Base-by-base conservation (phyloP, 2,113 vertebrate genomes). In the Calyptomena viridis region DNA sequence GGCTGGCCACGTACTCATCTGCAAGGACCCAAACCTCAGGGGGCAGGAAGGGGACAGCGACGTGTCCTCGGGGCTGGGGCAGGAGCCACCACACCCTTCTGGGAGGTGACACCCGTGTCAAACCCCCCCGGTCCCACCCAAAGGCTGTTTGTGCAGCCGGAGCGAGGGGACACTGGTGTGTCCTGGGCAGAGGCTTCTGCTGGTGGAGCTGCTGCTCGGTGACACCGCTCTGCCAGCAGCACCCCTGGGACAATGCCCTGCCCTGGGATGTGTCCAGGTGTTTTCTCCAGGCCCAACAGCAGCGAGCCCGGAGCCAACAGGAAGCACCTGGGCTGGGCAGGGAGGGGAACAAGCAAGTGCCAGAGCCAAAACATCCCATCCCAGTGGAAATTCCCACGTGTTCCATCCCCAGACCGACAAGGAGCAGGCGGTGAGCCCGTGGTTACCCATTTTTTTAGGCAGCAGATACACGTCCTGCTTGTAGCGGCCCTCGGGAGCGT, bases 1-100 rank as follows among this genome's bases (percentile, higher is more conserved):
- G 98, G 69, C 99, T 99, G 19, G 99, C 99, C 96, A 99, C 99
- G 11, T 99, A 99, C 96, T 99, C 99, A 50, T 99, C 99, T 99
- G 97, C 5, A 98, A 95, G 0, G 30, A 60, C 80, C 21, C 82
- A 83, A 14, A 6, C 1, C 52, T 7, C 4, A 40, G 40, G 10
- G 66, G 5, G 6, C 1, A 11, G 46, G 5, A 0, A 8, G 31
- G 69, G 44, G 13, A 20, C 24, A 12, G 12, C 12, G 8, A 5
- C 0, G 3, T 28, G 28, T 1, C 2, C 44, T n/a, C 69, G 1
- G 25, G 28, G 35, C 14, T 11, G 19, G 5, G 35, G 22, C 69
- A n/a, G 39, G 7, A 4, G 55, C 19, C 59, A 1, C 8, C 6
- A 5, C 62, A 6, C 42, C 2, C 0, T 39, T 15, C 67, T 40